These are phyloP conservation scores for Microtus pennsylvanicus DNA, from an alignment of 2,113 vertebrate species.

Conservation along the genomic window DNA sequence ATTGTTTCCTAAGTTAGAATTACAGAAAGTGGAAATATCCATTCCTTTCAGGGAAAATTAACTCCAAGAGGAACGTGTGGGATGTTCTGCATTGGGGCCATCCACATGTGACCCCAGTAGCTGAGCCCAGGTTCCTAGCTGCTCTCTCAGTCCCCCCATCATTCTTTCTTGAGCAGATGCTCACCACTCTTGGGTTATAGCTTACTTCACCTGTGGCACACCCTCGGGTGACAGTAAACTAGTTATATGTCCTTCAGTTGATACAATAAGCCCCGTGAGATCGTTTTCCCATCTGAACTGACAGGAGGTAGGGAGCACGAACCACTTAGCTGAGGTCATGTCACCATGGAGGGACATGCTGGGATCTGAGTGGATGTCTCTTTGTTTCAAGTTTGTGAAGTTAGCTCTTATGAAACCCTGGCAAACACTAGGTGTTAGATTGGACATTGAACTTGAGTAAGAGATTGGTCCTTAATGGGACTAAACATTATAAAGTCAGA, in stretches of 20 bases:
- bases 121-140: not conserved
- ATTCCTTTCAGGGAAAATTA: not conserved
- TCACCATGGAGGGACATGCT: not conserved
- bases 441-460: not conserved
- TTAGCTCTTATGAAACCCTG: not conserved
- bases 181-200: not conserved
- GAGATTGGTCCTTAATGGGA: not conserved
- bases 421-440: not conserved
- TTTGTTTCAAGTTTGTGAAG: constrained; percentile 30
- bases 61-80: not conserved
- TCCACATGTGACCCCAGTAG: not conserved
- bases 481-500: not conserved
- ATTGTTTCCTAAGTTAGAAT: not conserved
- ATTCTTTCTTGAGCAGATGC: not conserved
- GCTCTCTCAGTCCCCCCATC: not conserved
- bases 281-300: not conserved
- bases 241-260: not conserved
- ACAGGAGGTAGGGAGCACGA: not conserved
- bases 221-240: not conserved
- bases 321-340: not conserved
- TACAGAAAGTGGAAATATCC: not conserved
- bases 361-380: not conserved
- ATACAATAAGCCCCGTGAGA: not conserved
- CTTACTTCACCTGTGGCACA: not conserved
- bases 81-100: not conserved